Evolutionary conservation across 2,113 vertebrate genomes (phyloP).

Genomic region (Phaethon lepturus): DNA sequence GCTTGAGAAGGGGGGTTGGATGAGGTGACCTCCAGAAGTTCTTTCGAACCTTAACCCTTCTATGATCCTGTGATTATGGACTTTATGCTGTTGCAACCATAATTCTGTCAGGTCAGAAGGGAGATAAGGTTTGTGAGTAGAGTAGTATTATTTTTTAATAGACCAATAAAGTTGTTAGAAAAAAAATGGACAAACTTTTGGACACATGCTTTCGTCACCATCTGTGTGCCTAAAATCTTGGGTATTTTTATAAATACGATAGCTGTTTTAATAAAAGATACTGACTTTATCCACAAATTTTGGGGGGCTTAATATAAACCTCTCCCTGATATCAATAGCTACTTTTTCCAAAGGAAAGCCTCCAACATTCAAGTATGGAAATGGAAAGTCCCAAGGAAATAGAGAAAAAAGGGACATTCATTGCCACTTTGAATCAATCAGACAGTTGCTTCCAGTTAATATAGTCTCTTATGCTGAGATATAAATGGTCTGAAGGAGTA

Average conservation of each 20-base stretch:
- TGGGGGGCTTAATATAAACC: background rate
- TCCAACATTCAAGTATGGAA: background rate
- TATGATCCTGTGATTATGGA: background rate
- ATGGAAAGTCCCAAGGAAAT: background rate
- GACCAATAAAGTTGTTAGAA: background rate
- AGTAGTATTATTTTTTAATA: background rate
- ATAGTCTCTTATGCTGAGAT: background rate
- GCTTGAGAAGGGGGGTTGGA: background rate
- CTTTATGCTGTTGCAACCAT: background rate
- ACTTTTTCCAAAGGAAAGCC: background rate
- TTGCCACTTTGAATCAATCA: background rate
- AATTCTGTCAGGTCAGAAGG: background rate
- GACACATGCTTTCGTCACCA: background rate
- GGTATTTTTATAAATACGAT: background rate
- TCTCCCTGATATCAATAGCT: background rate
- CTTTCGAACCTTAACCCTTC: background rate
- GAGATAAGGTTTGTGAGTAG: background rate
- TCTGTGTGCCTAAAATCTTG: background rate
- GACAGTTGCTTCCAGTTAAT: background rate
- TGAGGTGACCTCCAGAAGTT: background rate
- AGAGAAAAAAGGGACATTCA: background rate
- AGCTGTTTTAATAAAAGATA: background rate
- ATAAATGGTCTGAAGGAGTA: background rate
- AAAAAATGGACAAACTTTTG: background rate
- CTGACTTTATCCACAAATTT: background rate